phyloP scores from a whole-genome alignment of 2,888 invertebrate species.

The Calameuta filiformis region DNA sequence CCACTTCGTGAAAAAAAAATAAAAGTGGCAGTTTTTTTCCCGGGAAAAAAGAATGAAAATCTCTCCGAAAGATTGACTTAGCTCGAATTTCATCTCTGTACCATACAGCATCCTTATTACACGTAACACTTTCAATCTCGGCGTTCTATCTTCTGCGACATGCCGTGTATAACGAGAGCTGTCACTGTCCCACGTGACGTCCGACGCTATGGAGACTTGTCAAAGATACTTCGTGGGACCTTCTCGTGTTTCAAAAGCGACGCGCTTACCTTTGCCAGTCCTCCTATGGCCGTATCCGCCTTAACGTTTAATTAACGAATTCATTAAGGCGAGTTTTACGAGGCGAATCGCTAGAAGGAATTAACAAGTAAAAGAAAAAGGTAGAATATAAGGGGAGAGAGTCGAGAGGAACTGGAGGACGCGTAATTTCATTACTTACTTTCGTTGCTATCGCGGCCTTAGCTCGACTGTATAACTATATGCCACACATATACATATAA shows the following conservation, averaged over 20 bases:
- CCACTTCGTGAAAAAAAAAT: not conserved
- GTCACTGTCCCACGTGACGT: not conserved
- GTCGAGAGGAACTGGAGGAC: not conserved
- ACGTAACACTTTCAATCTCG: not conserved
- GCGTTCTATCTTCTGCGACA: no score
- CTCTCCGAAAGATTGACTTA: not conserved
- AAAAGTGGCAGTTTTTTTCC: not conserved
- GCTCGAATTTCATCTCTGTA: not conserved
- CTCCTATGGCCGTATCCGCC: not conserved
- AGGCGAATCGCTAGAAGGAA: not conserved
- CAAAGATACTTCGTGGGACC: not conserved
- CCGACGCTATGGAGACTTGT: not conserved
- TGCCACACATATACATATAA: no score
- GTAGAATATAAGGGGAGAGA: not conserved
- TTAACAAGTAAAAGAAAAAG: not conserved
- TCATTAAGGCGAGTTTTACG: not conserved
- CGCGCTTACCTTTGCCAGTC: not conserved
- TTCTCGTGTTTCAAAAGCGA: not conserved
- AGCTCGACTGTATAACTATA: not conserved
- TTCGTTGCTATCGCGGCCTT: not conserved
- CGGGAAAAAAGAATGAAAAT: not conserved
- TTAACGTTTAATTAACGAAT: conserved; percentile 5
- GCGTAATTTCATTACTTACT: not conserved
- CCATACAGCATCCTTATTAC: not conserved
- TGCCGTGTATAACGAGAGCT: not conserved